Evolutionary conservation across 1,140 invertebrate genomes (phyloP), one percentile per base, ranked within the genome.

Genomic region (Cepaea nemoralis): DNA sequence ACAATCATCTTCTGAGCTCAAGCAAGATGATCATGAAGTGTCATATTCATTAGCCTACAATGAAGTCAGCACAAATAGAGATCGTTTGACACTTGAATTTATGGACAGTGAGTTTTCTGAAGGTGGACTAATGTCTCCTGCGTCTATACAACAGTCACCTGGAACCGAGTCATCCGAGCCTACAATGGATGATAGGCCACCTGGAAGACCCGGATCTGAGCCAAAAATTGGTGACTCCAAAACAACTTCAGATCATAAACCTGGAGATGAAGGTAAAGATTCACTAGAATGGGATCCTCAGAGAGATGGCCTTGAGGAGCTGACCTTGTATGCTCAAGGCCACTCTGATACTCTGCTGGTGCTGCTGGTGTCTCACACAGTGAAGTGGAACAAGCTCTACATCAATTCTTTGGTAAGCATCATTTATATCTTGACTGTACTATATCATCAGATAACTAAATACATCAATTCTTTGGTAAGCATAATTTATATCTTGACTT

Each of bases 301-400:
- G 16, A 35, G 42, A 48, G 80, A 85, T 63, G 77, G 82, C 24
- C 75, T 85, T 33, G 22, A 78, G 50, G 81, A 83, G 27, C 48
- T 87, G 74, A 82, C 78, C 37, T 74, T 89, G 69, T 89, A 89
- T 80, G 78, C 86, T 45, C 88, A 89, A 79, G 85, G 87, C 70
- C 87, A 88, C 55, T 85, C 87, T 59, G 87, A 89, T 73, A 87
- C 86, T 35, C 81, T 87, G 63, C 70, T 88, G 14, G 69, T 89
- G 42, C 42, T 89, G 35, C 76, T 89, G 42, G n/a, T 89, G 66
- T 84, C 84, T 1, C 81, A 82, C 33, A 66, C 33, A 31, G 31
- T 40, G 14, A 55, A 63, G 22, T 76, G 75, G 75, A 76, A 83
- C 63, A 67, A 84, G 55, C 77, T 35, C 12, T 76, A 79, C 19